These are phyloP conservation scores for Ceratosolen fusciceps DNA, from an alignment of 1,140 invertebrate species.

Conservation along the genomic window DNA sequence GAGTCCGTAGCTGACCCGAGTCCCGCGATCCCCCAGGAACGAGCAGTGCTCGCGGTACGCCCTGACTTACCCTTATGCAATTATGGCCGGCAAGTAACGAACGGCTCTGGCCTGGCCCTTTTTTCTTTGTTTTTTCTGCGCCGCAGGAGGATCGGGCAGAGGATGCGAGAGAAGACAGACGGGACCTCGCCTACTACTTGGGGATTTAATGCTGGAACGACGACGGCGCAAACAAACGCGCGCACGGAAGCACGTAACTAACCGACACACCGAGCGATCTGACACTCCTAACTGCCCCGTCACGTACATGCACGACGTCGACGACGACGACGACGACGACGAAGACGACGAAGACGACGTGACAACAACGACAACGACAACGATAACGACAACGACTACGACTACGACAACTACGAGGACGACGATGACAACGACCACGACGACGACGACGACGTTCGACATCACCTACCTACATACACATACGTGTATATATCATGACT, in stretches of 20 bases:
- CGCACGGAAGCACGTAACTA: background rate
- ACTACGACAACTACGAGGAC: too few species aligned
- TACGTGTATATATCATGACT: too few species aligned
- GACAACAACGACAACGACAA: too few species aligned
- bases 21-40: background rate
- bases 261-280: background rate
- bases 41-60: background rate
- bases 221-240: background rate
- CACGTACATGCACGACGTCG: background rate
- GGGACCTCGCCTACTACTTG: constrained; percentile 22
- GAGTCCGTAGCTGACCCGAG: background rate
- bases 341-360: too few species aligned
- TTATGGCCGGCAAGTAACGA: background rate
- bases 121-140: too few species aligned
- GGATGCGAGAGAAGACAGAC: background rate
- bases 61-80: constrained; percentile 1
- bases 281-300: constrained; percentile 3
- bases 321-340: too few species aligned
- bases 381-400: too few species aligned
- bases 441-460: too few species aligned
- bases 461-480: too few species aligned
- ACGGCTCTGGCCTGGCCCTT: too few species aligned
- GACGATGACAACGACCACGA: too few species aligned
- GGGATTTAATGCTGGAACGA: background rate
- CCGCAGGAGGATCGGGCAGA: too few species aligned